Evolutionary conservation across 2,888 invertebrate species (phyloP).

Genomic region (Patella depressa): DNA sequence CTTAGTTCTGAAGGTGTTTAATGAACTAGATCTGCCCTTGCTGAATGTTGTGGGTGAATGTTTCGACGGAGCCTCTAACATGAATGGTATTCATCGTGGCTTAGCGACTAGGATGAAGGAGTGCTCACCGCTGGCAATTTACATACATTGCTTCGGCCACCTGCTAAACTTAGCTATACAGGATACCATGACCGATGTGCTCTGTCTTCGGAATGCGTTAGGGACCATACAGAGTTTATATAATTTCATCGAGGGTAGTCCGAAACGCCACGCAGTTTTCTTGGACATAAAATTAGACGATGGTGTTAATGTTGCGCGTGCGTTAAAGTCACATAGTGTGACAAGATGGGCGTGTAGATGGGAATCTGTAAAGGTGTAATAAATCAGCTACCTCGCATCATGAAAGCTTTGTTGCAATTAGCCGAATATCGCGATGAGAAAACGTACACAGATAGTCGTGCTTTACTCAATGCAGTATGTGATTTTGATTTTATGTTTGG

Average conservation of each 20-base stretch:
- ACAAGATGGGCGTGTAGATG: neutral
- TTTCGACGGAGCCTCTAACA: conserved; percentile 12
- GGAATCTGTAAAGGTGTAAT: neutral
- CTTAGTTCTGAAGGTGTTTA: neutral
- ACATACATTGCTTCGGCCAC: neutral
- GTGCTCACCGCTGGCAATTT: neutral
- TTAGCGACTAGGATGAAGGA: conserved; percentile 6
- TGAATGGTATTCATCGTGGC: neutral
- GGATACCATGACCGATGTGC: neutral
- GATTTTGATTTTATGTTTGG: neutral
- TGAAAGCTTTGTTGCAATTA: conserved; percentile 1
- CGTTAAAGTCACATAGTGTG: conserved; percentile 4
- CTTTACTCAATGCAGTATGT: neutral
- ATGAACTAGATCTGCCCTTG: neutral
- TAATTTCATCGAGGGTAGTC: neutral
- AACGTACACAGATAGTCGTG: neutral
- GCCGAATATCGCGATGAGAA: neutral
- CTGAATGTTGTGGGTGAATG: neutral
- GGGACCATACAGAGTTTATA: conserved; percentile 7
- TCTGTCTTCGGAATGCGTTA: neutral
- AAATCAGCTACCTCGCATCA: neutral
- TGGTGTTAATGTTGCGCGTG: neutral
- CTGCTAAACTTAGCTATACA: neutral
- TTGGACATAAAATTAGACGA: neutral
- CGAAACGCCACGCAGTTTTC: neutral